Conservation (phyloP, 53 echinoderm and acorn worm genomes). For the Hippasteria phrygiana region DNA sequence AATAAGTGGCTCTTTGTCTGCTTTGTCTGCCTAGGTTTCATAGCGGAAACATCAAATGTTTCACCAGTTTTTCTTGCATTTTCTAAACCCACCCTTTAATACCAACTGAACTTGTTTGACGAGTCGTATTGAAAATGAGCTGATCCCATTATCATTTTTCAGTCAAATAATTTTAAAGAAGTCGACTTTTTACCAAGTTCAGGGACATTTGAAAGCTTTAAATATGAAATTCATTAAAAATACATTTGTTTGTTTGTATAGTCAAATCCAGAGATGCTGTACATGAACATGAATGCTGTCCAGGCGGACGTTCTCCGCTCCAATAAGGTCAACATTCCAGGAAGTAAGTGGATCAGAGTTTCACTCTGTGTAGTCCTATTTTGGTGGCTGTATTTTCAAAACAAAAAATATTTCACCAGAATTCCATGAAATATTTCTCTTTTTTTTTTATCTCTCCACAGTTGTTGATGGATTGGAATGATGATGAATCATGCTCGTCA, state of each 20-base stretch:
- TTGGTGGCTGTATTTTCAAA: background rate
- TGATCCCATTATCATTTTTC: too few species aligned
- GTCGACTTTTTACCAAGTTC: too few species aligned
- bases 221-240: too few species aligned
- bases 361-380: background rate
- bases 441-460: background rate
- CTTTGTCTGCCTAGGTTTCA: too few species aligned
- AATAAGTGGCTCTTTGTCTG: too few species aligned
- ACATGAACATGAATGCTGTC: conserved; percentile 92
- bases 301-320: conserved; percentile 93
- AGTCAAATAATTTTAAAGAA: too few species aligned
- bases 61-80: too few species aligned
- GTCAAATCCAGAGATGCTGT: conserved; percentile 91
- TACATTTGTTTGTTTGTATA: conserved; percentile 45
- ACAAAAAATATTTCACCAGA: background rate
- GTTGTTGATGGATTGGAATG: conserved; percentile 30
- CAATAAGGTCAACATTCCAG: conserved; percentile 96
- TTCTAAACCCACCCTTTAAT: too few species aligned
- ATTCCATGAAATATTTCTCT: background rate
- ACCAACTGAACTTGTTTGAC: too few species aligned
- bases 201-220: too few species aligned
- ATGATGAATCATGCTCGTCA: background rate
- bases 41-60: too few species aligned
- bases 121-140: too few species aligned
- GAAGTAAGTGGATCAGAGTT: conserved; percentile 71